A percentile compares a stretch with the other conserved stretches of the same genome.
These are phyloP conservation scores for Spinus olivaceus DNA, from an alignment of 2,797 vertebrate species.

Conservation along the genomic window DNA sequence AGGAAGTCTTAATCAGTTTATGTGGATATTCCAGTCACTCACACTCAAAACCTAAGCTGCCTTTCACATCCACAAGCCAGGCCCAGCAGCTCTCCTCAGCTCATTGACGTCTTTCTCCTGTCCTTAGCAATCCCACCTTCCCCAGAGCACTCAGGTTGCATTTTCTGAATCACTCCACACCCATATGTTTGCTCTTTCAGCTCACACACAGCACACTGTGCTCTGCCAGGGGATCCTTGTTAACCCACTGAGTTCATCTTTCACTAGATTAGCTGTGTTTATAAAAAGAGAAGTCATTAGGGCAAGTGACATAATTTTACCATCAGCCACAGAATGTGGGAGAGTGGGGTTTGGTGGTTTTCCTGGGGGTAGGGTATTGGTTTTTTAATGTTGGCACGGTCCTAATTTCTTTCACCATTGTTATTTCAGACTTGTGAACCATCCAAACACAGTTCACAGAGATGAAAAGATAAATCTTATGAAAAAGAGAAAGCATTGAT, in stretches of 20 bases:
- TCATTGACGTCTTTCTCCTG: neutral
- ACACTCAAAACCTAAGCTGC: neutral
- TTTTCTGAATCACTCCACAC: neutral
- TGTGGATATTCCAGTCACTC: neutral
- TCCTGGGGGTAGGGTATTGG: neutral
- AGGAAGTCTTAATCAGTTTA: neutral
- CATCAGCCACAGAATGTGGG: neutral
- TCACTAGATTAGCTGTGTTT: neutral
- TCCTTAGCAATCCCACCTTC: neutral
- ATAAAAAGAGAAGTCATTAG: slow-evolving; percentile 18
- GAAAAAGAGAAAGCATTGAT: slow-evolving; percentile 53
- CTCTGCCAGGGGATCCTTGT: neutral
- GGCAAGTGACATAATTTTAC: neutral
- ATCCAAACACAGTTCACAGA: slow-evolving; percentile 26
- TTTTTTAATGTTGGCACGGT: neutral
- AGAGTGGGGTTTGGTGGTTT: neutral
- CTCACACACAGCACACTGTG: neutral
- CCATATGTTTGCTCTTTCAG: neutral
- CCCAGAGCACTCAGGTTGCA: neutral
- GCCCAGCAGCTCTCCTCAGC: neutral
- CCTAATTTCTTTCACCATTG: slow-evolving; percentile 38
- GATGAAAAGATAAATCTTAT: slow-evolving; percentile 46
- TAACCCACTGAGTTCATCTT: neutral
- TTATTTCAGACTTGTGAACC: slow-evolving; percentile 44
- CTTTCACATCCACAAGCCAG: neutral